phyloP scores from a whole-genome alignment of 2,888 invertebrate genomes.

The Sminthurinus aureus region DNA sequence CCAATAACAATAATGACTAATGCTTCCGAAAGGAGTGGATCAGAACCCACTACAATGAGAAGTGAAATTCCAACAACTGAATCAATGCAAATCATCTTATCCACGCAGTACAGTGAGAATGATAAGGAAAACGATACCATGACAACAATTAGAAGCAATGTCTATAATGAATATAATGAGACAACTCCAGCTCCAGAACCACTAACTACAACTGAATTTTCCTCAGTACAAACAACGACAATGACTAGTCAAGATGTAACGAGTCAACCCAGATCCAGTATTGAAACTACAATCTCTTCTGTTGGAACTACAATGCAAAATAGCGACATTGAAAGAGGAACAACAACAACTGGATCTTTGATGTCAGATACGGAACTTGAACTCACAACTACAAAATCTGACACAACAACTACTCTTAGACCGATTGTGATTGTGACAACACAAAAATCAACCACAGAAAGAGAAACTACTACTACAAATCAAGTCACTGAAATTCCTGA shows the following conservation, averaged over 20 bases:
- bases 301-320: neutral
- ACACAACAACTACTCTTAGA: constrained; percentile 43
- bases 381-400: constrained; percentile 27
- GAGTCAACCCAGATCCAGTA: neutral
- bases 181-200: neutral
- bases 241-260: neutral
- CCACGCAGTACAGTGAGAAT: neutral
- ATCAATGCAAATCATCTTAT: neutral
- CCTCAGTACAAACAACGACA: neutral
- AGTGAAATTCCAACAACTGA: neutral
- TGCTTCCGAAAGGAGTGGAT: neutral
- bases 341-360: too few relatives aligned
- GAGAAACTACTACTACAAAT: too few relatives aligned
- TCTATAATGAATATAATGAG: too few relatives aligned
- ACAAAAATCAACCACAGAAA: neutral
- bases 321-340: too few relatives aligned
- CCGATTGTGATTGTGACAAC: neutral
- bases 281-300: neutral
- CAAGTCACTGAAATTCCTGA: neutral
- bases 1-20: neutral
- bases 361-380: too few relatives aligned
- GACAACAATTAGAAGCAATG: too few relatives aligned
- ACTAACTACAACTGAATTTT: neutral
- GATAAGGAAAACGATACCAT: neutral
- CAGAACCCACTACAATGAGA: neutral